Conservation (phyloP, 2,888 invertebrate genomes). For the Sinohyriopsis cumingii region DNA sequence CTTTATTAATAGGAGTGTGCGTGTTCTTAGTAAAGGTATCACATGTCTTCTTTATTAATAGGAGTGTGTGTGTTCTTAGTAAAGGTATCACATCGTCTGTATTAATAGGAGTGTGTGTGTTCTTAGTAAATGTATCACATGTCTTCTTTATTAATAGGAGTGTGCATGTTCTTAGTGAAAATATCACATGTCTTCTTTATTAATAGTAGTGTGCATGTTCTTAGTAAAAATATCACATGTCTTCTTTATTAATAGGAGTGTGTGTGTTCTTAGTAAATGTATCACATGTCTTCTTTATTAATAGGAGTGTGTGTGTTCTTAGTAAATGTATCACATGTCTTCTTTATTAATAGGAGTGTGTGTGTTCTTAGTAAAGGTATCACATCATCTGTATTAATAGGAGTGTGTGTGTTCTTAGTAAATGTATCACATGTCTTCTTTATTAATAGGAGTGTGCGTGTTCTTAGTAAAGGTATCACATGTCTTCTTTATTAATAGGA, state of each 20-base stretch:
- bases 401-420: slow-evolving; percentile 64
- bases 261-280: slow-evolving; percentile 68
- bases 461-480: slow-evolving; percentile 69
- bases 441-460: slow-evolving; percentile 65
- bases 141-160: no score
- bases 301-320: slow-evolving; percentile 66
- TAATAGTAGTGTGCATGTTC: slow-evolving; percentile 65
- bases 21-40: slow-evolving; percentile 68
- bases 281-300: no score
- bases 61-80: slow-evolving; percentile 65
- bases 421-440: no score
- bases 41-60: no score
- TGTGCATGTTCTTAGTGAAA: slow-evolving; percentile 67
- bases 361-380: slow-evolving; percentile 67
- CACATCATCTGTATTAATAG: no score
- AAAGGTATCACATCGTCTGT: no score
- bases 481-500: no score
- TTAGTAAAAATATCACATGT: slow-evolving; percentile 70
- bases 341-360: slow-evolving; percentile 67
- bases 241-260: no score
- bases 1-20: slow-evolving; percentile 67
- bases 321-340: slow-evolving; percentile 69
- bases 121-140: slow-evolving; percentile 69
- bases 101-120: slow-evolving; percentile 65
- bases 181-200: no score